Evolutionary conservation across 2,797 vertebrate genomes (phyloP).

Genomic region (Pseudochirops corinnae): DNA sequence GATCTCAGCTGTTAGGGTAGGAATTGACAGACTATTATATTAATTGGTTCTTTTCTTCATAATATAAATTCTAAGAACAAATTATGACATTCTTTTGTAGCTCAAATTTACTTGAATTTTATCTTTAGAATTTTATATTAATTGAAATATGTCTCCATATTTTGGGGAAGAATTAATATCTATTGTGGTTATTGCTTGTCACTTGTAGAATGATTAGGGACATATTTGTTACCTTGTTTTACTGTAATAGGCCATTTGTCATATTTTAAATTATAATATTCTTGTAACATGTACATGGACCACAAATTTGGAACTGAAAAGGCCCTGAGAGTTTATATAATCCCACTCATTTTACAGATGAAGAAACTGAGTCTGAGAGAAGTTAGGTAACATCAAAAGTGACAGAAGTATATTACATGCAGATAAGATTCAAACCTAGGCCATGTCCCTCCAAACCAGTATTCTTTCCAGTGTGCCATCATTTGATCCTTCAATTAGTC

Average conservation of each 20-base stretch:
- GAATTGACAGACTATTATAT: conserved; percentile 61
- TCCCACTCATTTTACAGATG: not conserved
- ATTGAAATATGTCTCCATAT: not conserved
- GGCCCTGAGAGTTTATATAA: not conserved
- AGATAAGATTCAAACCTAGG: not conserved
- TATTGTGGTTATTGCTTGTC: not conserved
- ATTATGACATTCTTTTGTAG: not conserved
- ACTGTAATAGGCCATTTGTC: not conserved
- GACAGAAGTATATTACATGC: not conserved
- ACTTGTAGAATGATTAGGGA: not conserved
- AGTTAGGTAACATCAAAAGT: not conserved
- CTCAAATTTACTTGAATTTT: conserved; percentile 47
- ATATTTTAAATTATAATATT: conserved; percentile 46
- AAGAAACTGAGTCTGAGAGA: not conserved
- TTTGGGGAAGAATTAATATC: not conserved
- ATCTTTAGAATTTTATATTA: conserved; percentile 24
- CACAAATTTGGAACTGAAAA: not conserved
- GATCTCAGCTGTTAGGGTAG: conserved; percentile 56
- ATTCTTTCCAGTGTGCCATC: not conserved
- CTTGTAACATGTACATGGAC: not conserved
- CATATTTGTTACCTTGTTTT: not conserved
- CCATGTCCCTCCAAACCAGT: not conserved
- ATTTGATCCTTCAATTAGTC: conserved; percentile 13
- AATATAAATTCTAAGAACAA: conserved; percentile 37
- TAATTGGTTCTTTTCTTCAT: conserved; percentile 41